phyloP scores from a whole-genome alignment of 2,888 invertebrate species.

The Heliconius cydno region DNA sequence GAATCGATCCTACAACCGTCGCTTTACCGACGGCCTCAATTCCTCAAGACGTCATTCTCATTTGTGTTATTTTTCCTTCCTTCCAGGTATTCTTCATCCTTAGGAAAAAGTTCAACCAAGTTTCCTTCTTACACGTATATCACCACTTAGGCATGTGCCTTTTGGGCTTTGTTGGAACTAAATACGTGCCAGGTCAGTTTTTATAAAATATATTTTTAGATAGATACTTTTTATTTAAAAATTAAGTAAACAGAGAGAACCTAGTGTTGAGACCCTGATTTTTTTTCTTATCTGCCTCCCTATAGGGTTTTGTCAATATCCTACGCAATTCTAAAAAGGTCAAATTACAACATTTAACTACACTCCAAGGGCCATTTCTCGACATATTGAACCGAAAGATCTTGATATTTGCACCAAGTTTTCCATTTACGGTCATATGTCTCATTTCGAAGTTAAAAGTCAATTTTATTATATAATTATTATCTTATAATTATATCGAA shows the following conservation, averaged over 20 bases:
- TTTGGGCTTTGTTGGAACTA: slow-evolving; percentile 74
- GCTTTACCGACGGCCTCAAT: too few species aligned
- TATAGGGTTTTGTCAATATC: background rate
- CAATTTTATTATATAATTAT: background rate
- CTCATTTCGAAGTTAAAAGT: background rate
- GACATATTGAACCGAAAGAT: slow-evolving; percentile 4
- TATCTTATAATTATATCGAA: background rate
- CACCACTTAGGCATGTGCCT: slow-evolving; percentile 79
- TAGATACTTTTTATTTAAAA: too few species aligned
- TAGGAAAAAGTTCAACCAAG: slow-evolving; percentile 77
- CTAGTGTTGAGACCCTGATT: background rate
- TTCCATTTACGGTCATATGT: background rate
- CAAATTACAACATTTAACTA: slow-evolving; percentile 1
- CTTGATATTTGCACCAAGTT: slow-evolving; percentile 12
- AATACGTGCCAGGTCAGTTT: slow-evolving; percentile 74
- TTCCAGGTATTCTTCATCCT: slow-evolving; percentile 79
- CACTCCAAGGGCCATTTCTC: slow-evolving; percentile 1
- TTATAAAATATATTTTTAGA: too few species aligned
- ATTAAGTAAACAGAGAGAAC: background rate
- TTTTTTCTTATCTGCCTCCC: background rate
- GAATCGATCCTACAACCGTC: too few species aligned
- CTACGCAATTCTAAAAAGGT: background rate
- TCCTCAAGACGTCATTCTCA: background rate
- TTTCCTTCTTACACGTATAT: slow-evolving; percentile 78
- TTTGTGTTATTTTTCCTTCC: slow-evolving; percentile 42